Evolutionary conservation across 2,113 vertebrate species (phyloP).

Genomic region (Oreocharis arfaki): DNA sequence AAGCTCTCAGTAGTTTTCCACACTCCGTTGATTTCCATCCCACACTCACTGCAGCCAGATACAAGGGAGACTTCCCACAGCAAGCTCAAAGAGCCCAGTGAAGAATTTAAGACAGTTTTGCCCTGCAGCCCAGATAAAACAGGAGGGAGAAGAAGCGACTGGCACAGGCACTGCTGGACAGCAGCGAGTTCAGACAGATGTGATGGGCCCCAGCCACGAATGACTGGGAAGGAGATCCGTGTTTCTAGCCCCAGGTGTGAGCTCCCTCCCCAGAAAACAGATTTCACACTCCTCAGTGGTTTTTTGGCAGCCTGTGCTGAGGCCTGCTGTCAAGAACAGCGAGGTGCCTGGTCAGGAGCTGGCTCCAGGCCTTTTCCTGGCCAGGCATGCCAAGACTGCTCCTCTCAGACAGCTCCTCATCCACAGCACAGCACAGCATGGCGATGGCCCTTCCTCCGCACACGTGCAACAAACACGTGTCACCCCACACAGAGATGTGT

Average conservation of each 20-base stretch:
- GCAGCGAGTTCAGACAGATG: not conserved
- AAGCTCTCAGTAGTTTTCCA: not conserved
- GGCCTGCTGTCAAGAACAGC: not conserved
- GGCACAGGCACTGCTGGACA: not conserved
- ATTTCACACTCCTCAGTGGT: not conserved
- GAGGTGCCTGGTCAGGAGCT: not conserved
- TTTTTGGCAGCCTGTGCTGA: not conserved
- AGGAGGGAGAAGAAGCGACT: not conserved
- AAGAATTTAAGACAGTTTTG: not conserved
- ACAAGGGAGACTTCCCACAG: not conserved
- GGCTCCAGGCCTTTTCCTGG: not conserved
- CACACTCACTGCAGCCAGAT: not conserved
- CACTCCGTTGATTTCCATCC: not conserved
- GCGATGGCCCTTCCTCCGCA: not conserved
- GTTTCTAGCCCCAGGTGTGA: not conserved
- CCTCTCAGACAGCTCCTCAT: not conserved
- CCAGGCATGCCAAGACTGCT: not conserved
- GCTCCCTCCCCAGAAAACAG: slow-evolving; percentile 8
- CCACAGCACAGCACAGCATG: rapidly evolving
- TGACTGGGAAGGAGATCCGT: not conserved
- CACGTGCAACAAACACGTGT: rapidly evolving
- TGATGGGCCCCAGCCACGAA: not conserved
- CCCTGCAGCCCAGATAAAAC: not conserved
- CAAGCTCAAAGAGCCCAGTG: not conserved
- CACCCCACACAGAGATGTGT: rapidly evolving